A percentile compares a stretch with the other conserved stretches of the same genome.
Evolutionary conservation across 1,140 invertebrate species (phyloP).

Genomic region (Subanguina moxae): DNA sequence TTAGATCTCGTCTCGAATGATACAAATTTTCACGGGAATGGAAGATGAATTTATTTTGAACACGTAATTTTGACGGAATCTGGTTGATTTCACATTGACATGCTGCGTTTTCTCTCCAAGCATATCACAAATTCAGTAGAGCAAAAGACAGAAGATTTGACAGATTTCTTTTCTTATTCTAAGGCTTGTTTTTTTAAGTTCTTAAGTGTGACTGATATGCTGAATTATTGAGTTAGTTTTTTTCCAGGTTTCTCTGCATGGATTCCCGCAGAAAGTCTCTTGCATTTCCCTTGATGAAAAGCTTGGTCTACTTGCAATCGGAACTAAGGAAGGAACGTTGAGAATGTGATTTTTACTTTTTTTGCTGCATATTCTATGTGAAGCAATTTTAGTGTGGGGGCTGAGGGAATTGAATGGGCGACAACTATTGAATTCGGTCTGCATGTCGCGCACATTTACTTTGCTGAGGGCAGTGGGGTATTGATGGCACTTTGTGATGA

Average conservation of each 20-base stretch:
- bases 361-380: neutral
- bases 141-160: slow-evolving; percentile 26
- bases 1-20: no score
- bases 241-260: slow-evolving; percentile 24
- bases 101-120: slow-evolving; percentile 32
- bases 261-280: slow-evolving; percentile 36
- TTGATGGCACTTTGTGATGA: slow-evolving; percentile 21
- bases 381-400: slow-evolving; percentile 10
- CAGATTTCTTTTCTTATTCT: slow-evolving; percentile 22
- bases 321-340: slow-evolving; percentile 33
- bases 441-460: slow-evolving; percentile 24
- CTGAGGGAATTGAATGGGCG: slow-evolving; percentile 10
- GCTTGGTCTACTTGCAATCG: slow-evolving; percentile 28
- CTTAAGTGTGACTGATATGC: no score
- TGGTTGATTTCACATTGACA: neutral
- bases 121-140: slow-evolving; percentile 31
- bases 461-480: slow-evolving; percentile 15
- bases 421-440: slow-evolving; percentile 14
- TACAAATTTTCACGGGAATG: no score
- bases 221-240: neutral
- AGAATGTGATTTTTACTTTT: slow-evolving; percentile 24
- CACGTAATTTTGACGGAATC: no score
- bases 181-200: slow-evolving; percentile 15
- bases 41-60: no score
- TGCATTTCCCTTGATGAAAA: slow-evolving; percentile 27